Evolutionary conservation across 53 echinoderm and acorn worm species (phyloP).

Genomic region (Arbacia lixula): DNA sequence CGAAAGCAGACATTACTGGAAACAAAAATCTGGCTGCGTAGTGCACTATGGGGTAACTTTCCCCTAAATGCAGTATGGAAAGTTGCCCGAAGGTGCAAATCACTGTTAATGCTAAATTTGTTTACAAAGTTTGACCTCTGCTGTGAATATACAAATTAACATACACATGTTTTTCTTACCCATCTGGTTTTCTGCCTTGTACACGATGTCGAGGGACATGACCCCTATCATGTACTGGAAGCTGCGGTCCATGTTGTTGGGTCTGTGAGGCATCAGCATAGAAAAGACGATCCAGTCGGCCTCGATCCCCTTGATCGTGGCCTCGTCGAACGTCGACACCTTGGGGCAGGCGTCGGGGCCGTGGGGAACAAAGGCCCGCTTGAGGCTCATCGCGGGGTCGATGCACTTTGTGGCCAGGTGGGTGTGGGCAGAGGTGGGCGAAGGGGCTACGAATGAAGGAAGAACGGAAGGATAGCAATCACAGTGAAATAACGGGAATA

Average conservation of each 20-base stretch:
- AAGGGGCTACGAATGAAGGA: constrained; percentile 66
- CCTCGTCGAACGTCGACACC: constrained; percentile 83
- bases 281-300: constrained; percentile 91
- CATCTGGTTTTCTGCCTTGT: constrained; percentile 52
- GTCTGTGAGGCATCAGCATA: constrained; percentile 75
- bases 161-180: too few species aligned
- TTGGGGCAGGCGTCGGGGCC: constrained; percentile 78
- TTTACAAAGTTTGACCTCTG: too few species aligned
- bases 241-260: constrained; percentile 70
- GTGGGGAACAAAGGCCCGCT: constrained; percentile 73
- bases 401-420: constrained; percentile 90
- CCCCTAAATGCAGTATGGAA: too few species aligned
- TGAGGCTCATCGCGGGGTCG: constrained; percentile 74
- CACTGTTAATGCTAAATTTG: too few species aligned
- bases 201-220: constrained; percentile 71
- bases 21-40: too few species aligned
- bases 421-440: constrained; percentile 71
- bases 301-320: constrained; percentile 65
- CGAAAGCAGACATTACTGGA: too few species aligned
- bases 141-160: too few species aligned
- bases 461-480: background rate
- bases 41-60: too few species aligned
- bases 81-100: too few species aligned
- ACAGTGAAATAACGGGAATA: too few species aligned
- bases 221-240: constrained; percentile 94